phyloP scores from a whole-genome alignment of 2,113 vertebrate genomes.

The Willisornis vidua region DNA sequence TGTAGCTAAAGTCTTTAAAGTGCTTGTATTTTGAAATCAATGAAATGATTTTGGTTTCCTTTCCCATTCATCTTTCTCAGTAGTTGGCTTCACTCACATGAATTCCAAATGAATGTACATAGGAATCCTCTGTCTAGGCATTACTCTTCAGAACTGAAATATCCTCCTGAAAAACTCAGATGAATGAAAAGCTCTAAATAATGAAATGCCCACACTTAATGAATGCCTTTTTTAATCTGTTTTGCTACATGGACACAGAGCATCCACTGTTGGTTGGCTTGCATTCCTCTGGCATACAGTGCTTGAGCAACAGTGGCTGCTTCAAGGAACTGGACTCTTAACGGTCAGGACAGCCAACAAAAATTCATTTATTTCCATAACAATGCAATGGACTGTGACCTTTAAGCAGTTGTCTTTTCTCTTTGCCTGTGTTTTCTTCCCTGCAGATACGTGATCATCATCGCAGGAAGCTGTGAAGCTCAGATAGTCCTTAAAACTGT shows the following conservation, averaged over 20 bases:
- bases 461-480: neutral
- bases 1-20: neutral
- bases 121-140: neutral
- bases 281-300: neutral
- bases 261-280: neutral
- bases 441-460: neutral
- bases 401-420: neutral
- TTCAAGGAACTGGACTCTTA: neutral
- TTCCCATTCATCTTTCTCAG: neutral
- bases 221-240: neutral
- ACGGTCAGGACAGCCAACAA: neutral
- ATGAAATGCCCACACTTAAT: neutral
- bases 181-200: constrained; percentile 26
- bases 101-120: neutral
- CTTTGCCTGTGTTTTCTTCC: neutral
- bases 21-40: neutral
- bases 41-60: neutral
- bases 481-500: neutral
- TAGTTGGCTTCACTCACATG: neutral
- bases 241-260: neutral
- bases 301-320: neutral
- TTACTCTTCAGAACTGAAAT: neutral
- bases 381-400: neutral
- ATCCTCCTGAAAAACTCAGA: neutral
- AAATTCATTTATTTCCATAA: neutral